These are phyloP conservation scores for Embiotoca jacksoni DNA, from an alignment of 2,113 vertebrate species.

Conservation along the genomic window DNA sequence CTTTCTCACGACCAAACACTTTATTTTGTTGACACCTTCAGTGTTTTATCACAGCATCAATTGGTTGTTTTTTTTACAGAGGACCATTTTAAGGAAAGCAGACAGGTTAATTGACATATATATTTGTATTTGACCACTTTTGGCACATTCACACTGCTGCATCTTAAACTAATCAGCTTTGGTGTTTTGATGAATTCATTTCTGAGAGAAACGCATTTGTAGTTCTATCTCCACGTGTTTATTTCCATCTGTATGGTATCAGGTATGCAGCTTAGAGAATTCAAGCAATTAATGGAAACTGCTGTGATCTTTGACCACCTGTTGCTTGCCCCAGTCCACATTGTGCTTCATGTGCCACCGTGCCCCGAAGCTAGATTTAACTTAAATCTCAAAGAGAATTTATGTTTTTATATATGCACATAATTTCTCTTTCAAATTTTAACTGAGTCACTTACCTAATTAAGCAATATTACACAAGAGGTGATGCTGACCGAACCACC, in stretches of 20 bases:
- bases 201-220: neutral
- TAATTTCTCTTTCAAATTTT: too few relatives aligned
- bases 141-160: neutral
- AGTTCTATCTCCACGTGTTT: neutral
- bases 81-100: neutral
- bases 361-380: too few relatives aligned
- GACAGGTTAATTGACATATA: neutral
- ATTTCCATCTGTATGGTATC: neutral
- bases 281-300: too few relatives aligned
- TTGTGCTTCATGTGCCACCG: too few relatives aligned
- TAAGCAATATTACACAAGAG: too few relatives aligned
- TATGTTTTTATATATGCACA: too few relatives aligned
- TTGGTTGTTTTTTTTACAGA: neutral
- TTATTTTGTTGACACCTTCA: conserved; percentile 1
- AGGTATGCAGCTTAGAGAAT: too few relatives aligned
- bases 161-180: conserved; percentile 5
- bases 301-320: too few relatives aligned
- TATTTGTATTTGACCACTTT: neutral
- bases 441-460: too few relatives aligned
- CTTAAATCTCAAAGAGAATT: too few relatives aligned
- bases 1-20: conserved; percentile 14
- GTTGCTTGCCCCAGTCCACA: too few relatives aligned
- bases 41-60: neutral
- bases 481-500: too few relatives aligned
- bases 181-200: conserved; percentile 14